Conservation (phyloP, 2,888 invertebrate genomes). For the Gnatocerus cornutus region DNA sequence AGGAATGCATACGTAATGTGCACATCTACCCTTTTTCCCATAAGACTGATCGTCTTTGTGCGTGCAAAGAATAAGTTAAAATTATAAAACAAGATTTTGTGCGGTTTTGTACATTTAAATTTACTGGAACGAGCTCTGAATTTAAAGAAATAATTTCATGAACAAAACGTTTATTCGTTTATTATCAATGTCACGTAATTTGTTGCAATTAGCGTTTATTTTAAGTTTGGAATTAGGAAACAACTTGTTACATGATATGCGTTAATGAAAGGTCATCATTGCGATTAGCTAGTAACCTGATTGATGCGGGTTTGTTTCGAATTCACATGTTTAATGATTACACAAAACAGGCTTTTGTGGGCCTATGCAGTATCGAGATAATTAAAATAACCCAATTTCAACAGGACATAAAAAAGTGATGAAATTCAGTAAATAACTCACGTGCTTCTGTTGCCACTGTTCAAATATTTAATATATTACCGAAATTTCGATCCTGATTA, state of each 20-base stretch:
- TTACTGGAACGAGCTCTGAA: conserved; percentile 8
- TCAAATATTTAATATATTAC: not conserved
- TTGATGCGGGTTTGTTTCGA: not conserved
- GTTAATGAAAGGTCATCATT: not conserved
- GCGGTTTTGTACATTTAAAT: conserved; percentile 22
- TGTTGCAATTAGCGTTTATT: too few relatives aligned
- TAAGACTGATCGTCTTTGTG: conserved; percentile 30
- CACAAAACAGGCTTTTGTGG: not conserved
- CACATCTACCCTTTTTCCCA: conserved; percentile 23
- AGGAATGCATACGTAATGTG: conserved; percentile 34
- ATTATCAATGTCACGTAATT: not conserved
- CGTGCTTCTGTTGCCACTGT: not conserved
- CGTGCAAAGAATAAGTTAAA: conserved; percentile 33
- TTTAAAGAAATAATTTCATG: conserved; percentile 18
- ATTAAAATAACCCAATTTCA: too few relatives aligned
- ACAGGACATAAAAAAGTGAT: too few relatives aligned
- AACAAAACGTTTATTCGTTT: not conserved
- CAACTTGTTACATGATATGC: not conserved
- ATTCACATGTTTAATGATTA: not conserved
- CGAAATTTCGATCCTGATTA: not conserved
- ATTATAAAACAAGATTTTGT: conserved; percentile 22
- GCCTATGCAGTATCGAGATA: not conserved
- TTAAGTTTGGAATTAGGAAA: not conserved
- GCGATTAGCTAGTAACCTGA: not conserved
- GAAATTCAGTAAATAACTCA: too few relatives aligned